Evolutionary conservation across 2,888 invertebrate species (phyloP), one percentile per base, ranked within the genome.

Genomic region (Drosophila maculinotata): DNA sequence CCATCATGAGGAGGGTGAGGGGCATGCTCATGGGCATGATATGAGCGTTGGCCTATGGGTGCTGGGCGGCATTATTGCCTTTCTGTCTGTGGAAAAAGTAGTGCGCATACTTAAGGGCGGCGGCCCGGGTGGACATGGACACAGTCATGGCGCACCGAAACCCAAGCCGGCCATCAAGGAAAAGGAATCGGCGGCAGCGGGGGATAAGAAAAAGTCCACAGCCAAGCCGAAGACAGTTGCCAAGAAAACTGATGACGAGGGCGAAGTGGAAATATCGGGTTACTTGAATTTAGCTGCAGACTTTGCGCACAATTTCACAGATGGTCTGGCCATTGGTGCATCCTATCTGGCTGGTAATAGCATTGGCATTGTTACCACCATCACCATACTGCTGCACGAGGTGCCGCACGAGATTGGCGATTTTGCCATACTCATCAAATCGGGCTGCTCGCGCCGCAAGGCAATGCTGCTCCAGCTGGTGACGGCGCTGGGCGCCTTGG

Each of bases 371-470:
- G 93, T 99, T 10, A 99, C 99, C 12, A 99, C 99, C 23, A 92
- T 98, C 31, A 99, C 99, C 1, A 99, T 99, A 88, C 93, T 99
- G 51, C 92, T 99, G 41, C 99, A 99, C 91, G 99, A 99, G 93
- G 97, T 99, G 69, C 99, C 99, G 30, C 99, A 99, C 93, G 99
- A 99, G 93, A 99, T 99, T 90, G 99, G 99, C 33, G 99, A 99
- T 92, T 99, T 98, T 93, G 99, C 99, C 10, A 99, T 99, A 91
- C 94, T 99, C 54, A 95, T 99, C 57, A 98, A 99, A 91, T 98
- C 99, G 42, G 99, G 99, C 20, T 99, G 98, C 90, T 96, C 96
- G 7, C 95, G 97, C 79, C 95, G 93, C 89, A 98, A 98, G 93
- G 99, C 99, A 0, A 99, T 99, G 96, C 91, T 96, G 88, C 93